Conservation (phyloP, 2,113 vertebrate species). For the Lichenostomus cassidix region DNA sequence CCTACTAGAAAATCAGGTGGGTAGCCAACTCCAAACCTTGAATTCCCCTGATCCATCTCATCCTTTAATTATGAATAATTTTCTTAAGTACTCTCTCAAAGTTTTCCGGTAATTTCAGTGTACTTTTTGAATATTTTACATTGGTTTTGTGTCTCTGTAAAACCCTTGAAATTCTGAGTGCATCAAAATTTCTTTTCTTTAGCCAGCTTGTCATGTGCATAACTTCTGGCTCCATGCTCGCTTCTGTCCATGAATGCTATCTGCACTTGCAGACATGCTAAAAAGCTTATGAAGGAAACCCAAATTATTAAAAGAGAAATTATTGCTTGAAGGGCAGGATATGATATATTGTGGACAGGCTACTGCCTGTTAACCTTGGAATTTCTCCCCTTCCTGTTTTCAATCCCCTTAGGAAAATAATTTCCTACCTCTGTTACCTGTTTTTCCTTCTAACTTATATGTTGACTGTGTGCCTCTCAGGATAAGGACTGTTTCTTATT, state of each 20-base stretch:
- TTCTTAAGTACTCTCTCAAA: neutral
- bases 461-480: neutral
- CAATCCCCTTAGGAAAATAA: neutral
- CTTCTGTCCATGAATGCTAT: neutral
- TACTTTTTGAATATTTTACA: neutral
- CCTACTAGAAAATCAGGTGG: neutral
- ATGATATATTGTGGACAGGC: neutral
- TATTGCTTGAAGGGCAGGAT: slow-evolving; percentile 7
- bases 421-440: neutral
- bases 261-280: neutral
- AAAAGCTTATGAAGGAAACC: neutral
- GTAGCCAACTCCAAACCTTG: neutral
- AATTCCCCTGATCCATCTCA: neutral
- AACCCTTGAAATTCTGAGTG: neutral
- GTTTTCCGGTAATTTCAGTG: neutral
- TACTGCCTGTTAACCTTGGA: neutral
- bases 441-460: neutral
- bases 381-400: neutral
- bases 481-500: neutral
- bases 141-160: neutral
- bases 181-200: neutral
- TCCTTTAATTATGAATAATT: neutral
- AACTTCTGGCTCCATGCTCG: neutral
- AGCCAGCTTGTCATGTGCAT: neutral
- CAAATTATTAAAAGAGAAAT: neutral